Base-by-base conservation (phyloP, 1,140 invertebrate genomes). In the Drosophila subobscura region DNA sequence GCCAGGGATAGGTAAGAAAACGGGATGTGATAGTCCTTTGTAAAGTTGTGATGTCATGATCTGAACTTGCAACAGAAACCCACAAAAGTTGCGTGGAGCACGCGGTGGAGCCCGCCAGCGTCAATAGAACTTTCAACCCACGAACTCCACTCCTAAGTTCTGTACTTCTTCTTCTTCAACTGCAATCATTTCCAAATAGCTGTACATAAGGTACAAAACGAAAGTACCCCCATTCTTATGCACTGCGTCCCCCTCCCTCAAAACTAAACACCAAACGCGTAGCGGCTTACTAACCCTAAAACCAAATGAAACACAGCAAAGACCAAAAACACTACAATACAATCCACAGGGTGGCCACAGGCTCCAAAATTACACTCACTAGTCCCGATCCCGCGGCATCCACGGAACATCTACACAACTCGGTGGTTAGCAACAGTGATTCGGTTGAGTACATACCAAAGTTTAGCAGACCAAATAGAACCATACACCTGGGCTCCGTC, bases 321-420 rank as follows among this genome's bases (percentile, higher is more conserved):
- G 60, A 67, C 49, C 52, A 29, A 67, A 52, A 78, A 37, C 29
- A 61, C 52, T 50, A 53, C 53, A 55, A 47, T 74, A 57, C 85
- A 84, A 68, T 85, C 50, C 73, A 85, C 79, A 92, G 90, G 85
- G 68, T 77, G 51, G 89, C 76, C 40, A 78, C 59, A 50, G 79
- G 77, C 52, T 92, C 92, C 27, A 84, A 91, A 80, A 92, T 92
- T 41, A 92, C 91, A 74, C 80, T 92, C 54, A 92, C 91, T 50
- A 92, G 91, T 72, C 92, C 92, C 16, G 92, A 92, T 91, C 91
- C 92, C 45, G 88, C 91, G 53, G 77, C 77, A 66, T 68, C 63
- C 52, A 78, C 70, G 60, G 51, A 79, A 44, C 51, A 73, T 53
- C 59, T 74, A 67, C 70, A 88, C 64, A 74, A 77, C n/a, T 81